Base-by-base conservation (phyloP, 2,888 invertebrate genomes). In the Cosmorhoe ocellata region DNA sequence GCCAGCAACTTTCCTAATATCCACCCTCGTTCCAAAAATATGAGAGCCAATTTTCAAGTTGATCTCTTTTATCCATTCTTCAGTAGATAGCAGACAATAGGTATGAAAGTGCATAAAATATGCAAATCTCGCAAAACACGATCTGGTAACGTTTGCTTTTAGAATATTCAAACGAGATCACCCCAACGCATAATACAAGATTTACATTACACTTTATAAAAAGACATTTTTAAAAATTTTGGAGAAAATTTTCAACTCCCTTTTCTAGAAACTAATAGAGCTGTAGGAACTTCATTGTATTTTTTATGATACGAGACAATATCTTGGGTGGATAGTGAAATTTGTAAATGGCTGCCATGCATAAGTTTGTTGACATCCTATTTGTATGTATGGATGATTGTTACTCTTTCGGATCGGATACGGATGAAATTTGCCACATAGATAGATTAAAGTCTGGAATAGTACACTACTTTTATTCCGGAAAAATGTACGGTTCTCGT, bases 161-260 rank as follows among this genome's bases (percentile, higher is more conserved):
- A 42, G 44, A 42, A 55, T 55, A 56, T 56, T 56, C 56, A 47
- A 46, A 48, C 41, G 41, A 51, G 50, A 51, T 59, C 54, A 50
- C 39, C 54, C 46, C 8, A 39, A 51, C 50, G 40, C 45, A 27
- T 44, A 54, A 50, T 28, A 41, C 37, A 39, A 28, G 39, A 56
- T 49, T 55, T 51, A 58, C 56, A 44, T 34, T 41, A 41, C 43
- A 22, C 42, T 53, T 53, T 48, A 40, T 51, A 56, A 51, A 55
- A 49, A 45, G 13, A 44, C 8, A 10, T 40, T 42, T 43, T 38
- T 42, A 41, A 37, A 51, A 18, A 32, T 24, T 49, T 14, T 33
- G 13, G 7, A 12, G 39, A 43, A 56, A 48, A 50, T 50, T 24
- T 54, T 55, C 40, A 30, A 52, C 50, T 47, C 27, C 13, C 27